These are phyloP conservation scores for Synanthedon formicaeformis DNA, from an alignment of 2,888 invertebrate species.

Conservation along the genomic window DNA sequence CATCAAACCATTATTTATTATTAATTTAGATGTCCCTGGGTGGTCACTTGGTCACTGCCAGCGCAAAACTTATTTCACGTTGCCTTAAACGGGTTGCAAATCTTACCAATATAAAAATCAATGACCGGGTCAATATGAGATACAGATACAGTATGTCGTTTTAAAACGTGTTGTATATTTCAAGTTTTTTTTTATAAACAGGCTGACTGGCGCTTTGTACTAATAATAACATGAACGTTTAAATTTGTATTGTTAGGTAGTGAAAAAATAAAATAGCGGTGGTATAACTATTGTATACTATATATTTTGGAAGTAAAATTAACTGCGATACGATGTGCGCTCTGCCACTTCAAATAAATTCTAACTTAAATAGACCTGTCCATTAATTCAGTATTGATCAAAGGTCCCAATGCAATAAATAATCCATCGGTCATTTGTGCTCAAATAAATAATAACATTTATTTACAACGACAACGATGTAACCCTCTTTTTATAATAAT, in stretches of 20 bases:
- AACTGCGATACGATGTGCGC: too few species aligned
- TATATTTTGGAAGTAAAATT: too few species aligned
- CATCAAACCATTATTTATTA: background rate
- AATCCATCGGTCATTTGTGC: constrained; percentile 8
- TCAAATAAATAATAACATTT: constrained; percentile 10
- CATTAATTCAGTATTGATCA: background rate
- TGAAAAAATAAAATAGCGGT: too few species aligned
- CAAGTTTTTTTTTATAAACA: too few species aligned
- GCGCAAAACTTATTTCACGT: constrained; percentile 1
- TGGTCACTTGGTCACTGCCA: constrained; percentile 2
- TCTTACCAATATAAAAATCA: background rate
- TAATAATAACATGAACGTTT: too few species aligned
- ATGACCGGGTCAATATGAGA: too few species aligned
- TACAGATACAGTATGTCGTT: too few species aligned
- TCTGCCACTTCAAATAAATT: too few species aligned
- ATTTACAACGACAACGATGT: constrained; percentile 6
- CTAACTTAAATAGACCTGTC: background rate
- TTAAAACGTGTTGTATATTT: too few species aligned
- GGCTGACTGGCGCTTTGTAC: too few species aligned
- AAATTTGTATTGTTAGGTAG: too few species aligned
- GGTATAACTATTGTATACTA: too few species aligned
- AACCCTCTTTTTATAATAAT: background rate
- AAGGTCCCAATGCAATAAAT: constrained; percentile 6
- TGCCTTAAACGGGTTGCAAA: constrained; percentile 3
- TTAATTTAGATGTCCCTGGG: constrained; percentile 2